These are phyloP conservation scores for Boloria selene DNA, from an alignment of 2,888 invertebrate genomes.

Conservation along the genomic window DNA sequence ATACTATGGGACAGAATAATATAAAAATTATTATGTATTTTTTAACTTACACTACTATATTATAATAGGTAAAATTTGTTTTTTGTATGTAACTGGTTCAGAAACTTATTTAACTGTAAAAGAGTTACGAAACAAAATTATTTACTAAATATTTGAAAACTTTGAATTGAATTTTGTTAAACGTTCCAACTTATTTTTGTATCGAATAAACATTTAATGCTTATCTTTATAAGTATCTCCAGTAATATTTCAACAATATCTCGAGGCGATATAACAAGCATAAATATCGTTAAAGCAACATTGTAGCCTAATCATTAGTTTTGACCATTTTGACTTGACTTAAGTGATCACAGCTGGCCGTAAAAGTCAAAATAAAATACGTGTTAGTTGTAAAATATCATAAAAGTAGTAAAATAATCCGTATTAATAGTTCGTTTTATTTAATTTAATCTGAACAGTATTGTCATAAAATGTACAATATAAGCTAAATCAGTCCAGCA, in stretches of 20 bases:
- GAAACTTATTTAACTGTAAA: too few species aligned
- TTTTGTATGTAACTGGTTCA: too few species aligned
- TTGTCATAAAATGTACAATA: conserved; percentile 6
- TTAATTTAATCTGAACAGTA: conserved; percentile 1
- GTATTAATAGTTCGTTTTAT: conserved; percentile 45
- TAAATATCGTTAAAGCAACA: conserved; percentile 49
- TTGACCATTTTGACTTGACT: conserved; percentile 40
- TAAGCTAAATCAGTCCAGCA: too few species aligned
- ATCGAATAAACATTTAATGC: conserved; percentile 1
- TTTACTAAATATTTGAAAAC: too few species aligned
- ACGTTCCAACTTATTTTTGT: neutral
- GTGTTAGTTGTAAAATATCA: conserved; percentile 51
- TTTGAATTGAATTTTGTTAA: neutral
- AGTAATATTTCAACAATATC: conserved; percentile 28
- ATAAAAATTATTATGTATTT: too few species aligned
- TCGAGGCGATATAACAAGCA: conserved; percentile 21
- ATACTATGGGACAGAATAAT: too few species aligned
- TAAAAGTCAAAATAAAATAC: conserved; percentile 55
- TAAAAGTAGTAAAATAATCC: conserved; percentile 16
- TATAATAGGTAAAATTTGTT: too few species aligned
- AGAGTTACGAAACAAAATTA: too few species aligned
- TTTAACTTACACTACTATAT: too few species aligned
- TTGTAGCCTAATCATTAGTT: conserved; percentile 52
- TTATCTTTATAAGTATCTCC: conserved; percentile 23
- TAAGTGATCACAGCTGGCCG: conserved; percentile 47